phyloP scores from a whole-genome alignment of 1,140 invertebrate species.

The Drosophila nigrodunni region DNA sequence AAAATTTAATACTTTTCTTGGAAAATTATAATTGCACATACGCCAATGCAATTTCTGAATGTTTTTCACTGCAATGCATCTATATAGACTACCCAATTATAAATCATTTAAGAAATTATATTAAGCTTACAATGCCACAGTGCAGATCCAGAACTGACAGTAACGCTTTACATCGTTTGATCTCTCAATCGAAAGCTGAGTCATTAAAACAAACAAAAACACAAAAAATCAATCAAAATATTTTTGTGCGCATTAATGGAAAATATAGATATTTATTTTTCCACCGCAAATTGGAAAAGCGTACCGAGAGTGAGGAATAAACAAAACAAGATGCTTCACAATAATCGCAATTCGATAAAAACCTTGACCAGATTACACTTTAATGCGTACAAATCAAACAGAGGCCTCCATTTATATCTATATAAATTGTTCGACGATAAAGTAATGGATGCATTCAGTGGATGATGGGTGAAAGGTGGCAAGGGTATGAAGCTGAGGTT shows the following conservation, averaged over 20 bases:
- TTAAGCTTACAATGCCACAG: slow-evolving; percentile 30
- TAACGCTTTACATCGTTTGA: slow-evolving; percentile 30
- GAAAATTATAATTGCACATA: no score
- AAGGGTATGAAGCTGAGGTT: not conserved
- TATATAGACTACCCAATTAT: not conserved
- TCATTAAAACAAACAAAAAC: slow-evolving; percentile 35
- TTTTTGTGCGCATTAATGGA: slow-evolving; percentile 28
- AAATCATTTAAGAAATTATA: slow-evolving; percentile 1
- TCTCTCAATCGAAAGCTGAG: slow-evolving; percentile 37
- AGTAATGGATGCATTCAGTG: slow-evolving; percentile 3
- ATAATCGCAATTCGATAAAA: slow-evolving; percentile 45
- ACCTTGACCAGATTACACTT: slow-evolving; percentile 78
- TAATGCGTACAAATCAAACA: slow-evolving; percentile 78
- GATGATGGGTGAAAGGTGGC: not conserved
- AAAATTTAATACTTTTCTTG: no score
- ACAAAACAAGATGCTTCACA: slow-evolving; percentile 56
- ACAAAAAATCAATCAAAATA: slow-evolving; percentile 44
- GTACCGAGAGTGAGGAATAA: slow-evolving; percentile 35
- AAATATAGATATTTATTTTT: slow-evolving; percentile 29
- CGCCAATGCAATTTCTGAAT: no score
- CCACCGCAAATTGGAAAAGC: slow-evolving; percentile 21
- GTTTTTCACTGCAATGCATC: not conserved
- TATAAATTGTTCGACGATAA: slow-evolving; percentile 60
- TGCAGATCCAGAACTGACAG: not conserved
- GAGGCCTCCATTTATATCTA: slow-evolving; percentile 50